Percentiles rank a stretch among this genome's conserved stretches.
phyloP scores from a whole-genome alignment of 1,140 invertebrate species.

The Nasonia giraulti region DNA sequence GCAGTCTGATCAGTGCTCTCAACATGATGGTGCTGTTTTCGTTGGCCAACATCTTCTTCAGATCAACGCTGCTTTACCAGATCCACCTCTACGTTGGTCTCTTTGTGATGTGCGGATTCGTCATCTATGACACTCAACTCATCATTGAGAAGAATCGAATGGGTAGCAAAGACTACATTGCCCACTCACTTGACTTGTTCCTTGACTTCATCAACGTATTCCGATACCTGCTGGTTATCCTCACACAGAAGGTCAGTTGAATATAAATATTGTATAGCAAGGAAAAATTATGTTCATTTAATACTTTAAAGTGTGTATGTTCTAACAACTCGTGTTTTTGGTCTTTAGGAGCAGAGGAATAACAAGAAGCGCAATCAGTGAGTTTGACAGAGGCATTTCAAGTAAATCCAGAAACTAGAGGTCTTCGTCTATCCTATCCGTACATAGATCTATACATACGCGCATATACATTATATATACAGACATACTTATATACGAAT shows the following conservation, averaged over 20 bases:
- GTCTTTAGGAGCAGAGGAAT: constrained; percentile 66
- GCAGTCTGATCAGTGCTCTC: constrained; percentile 87
- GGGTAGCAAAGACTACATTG: constrained; percentile 94
- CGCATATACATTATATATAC: constrained; percentile 54
- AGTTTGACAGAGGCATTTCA: constrained; percentile 63
- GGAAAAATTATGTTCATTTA: background rate
- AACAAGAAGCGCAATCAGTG: constrained; percentile 61
- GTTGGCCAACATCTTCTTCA: constrained; percentile 90
- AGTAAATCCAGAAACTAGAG: constrained; percentile 73
- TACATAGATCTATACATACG: constrained; percentile 61
- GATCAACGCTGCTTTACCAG: constrained; percentile 88
- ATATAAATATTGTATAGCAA: constrained; percentile 11
- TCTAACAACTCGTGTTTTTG: background rate
- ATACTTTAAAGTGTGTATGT: constrained; percentile 8
- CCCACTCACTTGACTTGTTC: constrained; percentile 92
- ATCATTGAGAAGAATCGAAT: constrained; percentile 94
- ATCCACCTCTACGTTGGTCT: constrained; percentile 91
- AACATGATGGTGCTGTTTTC: constrained; percentile 86
- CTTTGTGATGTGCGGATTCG: constrained; percentile 93
- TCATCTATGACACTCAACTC: constrained; percentile 96
- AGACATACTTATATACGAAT: constrained; percentile 55
- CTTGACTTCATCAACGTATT: constrained; percentile 95
- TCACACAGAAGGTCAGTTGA: constrained; percentile 87
- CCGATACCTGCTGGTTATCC: constrained; percentile 89
- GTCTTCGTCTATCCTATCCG: constrained; percentile 73